Evolutionary conservation across 2,888 invertebrate species (phyloP), one percentile per base, ranked within the genome.

Genomic region (Ligdia adustata): DNA sequence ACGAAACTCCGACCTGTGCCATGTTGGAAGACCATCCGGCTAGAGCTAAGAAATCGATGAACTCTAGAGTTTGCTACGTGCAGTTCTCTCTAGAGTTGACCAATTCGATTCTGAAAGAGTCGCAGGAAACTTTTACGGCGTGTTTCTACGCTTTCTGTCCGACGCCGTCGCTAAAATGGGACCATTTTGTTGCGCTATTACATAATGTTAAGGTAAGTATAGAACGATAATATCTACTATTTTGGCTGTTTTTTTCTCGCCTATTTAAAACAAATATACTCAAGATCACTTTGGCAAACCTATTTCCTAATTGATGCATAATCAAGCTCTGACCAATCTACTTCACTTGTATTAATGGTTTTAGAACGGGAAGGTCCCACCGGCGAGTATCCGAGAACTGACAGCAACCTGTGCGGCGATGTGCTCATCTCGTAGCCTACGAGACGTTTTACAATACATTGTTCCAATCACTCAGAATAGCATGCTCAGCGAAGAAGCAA

Each of bases 81-180:
- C 87, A 86, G 61, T 78, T 87, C 34, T 92, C 92, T 6, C 70
- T 92, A 28, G 92, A 92, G 45, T 90, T 95, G 91, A 93, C 93
- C 1, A 91, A 92, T 40, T 92, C 94, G 18, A 95, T 98, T 56
- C 83, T 98, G 41, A 95, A 95, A 39, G 98, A 99, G 78, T 97
- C 97, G 45, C 97, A 98, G 62, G 93, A 94, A 41, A 97, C 98
- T 1, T 97, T 98, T 72, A 95, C 97, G 1, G 92, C 95, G 2
- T 98, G 98, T 72, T 99, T 98, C 72, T 97, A 98, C 79, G 97
- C 97, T 0, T 99, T 99, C 86, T 98, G 97, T 81, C 98, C 99
- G 0, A 98, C 98, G 0, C 96, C 97, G 0, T 94, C 94, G 40
- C 88, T 98, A 38, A 98, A 98, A 76, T 98, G 98, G 98, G 95